phyloP scores from a whole-genome alignment of 2,888 invertebrate species.

The Cheilosia soror region DNA sequence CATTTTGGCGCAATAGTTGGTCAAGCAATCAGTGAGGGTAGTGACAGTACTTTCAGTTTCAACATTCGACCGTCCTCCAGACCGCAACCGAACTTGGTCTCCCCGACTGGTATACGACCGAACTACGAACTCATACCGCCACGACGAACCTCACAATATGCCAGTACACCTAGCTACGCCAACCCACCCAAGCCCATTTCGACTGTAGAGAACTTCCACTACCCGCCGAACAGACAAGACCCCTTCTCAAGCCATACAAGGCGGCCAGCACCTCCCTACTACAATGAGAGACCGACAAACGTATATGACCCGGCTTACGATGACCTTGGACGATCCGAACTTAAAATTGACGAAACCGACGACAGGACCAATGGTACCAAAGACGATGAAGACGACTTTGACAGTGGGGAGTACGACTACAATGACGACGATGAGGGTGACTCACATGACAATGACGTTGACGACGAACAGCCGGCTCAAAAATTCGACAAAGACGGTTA shows the following conservation, averaged over 20 bases:
- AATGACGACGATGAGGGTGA: constrained; percentile 74
- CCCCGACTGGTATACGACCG: constrained; percentile 75
- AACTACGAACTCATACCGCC: constrained; percentile 76
- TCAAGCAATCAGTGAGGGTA: constrained; percentile 80
- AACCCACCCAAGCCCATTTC: constrained; percentile 66
- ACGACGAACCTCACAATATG: constrained; percentile 75
- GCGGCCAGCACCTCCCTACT: constrained; percentile 45
- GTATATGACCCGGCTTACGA: constrained; percentile 61
- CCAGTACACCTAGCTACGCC: constrained; percentile 69
- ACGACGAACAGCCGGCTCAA: constrained; percentile 66
- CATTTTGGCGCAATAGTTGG: constrained; percentile 80
- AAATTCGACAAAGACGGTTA: constrained; percentile 81
- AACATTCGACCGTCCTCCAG: constrained; percentile 79
- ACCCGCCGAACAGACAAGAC: constrained; percentile 77
- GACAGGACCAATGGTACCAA: constrained; percentile 31
- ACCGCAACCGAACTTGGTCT: constrained; percentile 76
- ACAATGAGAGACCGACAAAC: constrained; percentile 56
- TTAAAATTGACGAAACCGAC: constrained; percentile 35
- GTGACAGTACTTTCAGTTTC: constrained; percentile 82
- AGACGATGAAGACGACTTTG: constrained; percentile 71
- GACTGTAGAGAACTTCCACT: constrained; percentile 76
- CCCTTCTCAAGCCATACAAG: constrained; percentile 64
- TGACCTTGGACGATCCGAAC: constrained; percentile 67
- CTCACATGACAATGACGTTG: constrained; percentile 75
- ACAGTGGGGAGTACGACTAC: constrained; percentile 77